Percentiles rank a stretch among this genome's conserved stretches.
Conservation (phyloP, 2,113 vertebrate species). For the Dolichallabes microphthalmus region DNA sequence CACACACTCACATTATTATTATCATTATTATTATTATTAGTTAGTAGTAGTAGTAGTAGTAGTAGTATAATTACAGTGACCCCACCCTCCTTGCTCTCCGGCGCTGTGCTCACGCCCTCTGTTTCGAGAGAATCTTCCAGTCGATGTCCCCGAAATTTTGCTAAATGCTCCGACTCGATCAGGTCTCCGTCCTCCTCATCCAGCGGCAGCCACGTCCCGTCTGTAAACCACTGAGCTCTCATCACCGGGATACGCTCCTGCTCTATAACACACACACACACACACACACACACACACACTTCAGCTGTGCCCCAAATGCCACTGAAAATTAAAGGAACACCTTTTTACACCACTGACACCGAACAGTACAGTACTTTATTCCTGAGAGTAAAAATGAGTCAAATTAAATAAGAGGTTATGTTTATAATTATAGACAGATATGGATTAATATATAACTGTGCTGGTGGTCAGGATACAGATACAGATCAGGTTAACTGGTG, state of each 20-base stretch:
- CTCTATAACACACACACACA: slow-evolving; percentile 67
- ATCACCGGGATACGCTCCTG: slow-evolving; percentile 93
- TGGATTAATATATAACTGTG: too few species aligned
- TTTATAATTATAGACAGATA: too few species aligned
- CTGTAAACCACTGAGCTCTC: slow-evolving; percentile 96
- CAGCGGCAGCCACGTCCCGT: slow-evolving; percentile 92
- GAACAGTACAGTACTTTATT: neutral
- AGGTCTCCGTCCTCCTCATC: slow-evolving; percentile 95
- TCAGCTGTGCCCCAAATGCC: neutral
- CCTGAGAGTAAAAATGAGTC: too few species aligned
- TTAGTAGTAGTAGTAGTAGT: neutral
- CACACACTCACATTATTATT: neutral
- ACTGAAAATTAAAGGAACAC: neutral
- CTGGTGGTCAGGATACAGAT: too few species aligned
- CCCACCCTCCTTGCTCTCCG: slow-evolving; percentile 92
- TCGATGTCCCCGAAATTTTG: slow-evolving; percentile 85
- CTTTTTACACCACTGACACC: neutral
- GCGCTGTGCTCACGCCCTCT: slow-evolving; percentile 78
- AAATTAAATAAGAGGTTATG: too few species aligned
- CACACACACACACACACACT: slow-evolving; percentile 12
- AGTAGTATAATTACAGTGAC: neutral
- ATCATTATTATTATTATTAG: neutral
- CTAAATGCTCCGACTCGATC: slow-evolving; percentile 89
- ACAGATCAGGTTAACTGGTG: too few species aligned
- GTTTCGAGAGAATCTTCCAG: slow-evolving; percentile 87